phyloP scores from a whole-genome alignment of 2,113 vertebrate genomes.

The Hyperopisus bebe region DNA sequence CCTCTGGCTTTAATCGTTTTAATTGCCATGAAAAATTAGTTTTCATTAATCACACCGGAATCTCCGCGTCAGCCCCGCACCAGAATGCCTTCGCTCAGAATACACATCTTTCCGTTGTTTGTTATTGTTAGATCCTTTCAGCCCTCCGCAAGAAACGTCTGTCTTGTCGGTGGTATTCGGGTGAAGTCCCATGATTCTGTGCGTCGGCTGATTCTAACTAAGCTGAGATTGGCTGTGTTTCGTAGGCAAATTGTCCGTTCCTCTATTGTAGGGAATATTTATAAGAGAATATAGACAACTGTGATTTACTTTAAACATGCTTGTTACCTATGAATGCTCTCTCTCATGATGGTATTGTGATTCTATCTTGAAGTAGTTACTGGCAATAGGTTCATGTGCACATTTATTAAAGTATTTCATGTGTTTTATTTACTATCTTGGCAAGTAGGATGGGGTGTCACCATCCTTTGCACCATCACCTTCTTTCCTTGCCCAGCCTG shows the following conservation, averaged over 20 bases:
- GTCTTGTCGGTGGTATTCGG: background rate
- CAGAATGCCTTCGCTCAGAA: slow-evolving; percentile 31
- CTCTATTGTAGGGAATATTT: background rate
- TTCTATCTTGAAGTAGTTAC: background rate
- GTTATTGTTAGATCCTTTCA: background rate
- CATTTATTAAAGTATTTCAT: background rate
- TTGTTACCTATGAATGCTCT: background rate
- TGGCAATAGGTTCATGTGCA: background rate
- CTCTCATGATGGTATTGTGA: background rate
- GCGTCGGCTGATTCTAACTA: background rate
- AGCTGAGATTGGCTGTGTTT: background rate
- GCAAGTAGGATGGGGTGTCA: background rate
- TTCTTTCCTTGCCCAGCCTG: background rate
- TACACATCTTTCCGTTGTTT: background rate
- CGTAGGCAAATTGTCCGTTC: too few species aligned
- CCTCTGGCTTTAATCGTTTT: slow-evolving; percentile 63
- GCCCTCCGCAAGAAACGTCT: background rate
- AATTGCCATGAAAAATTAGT: slow-evolving; percentile 64
- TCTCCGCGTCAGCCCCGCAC: slow-evolving; percentile 39
- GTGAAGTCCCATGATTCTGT: background rate
- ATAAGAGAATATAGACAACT: background rate
- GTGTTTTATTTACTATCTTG: background rate
- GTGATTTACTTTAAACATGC: background rate
- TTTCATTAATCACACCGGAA: slow-evolving; percentile 60
- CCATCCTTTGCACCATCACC: background rate